phyloP scores from a whole-genome alignment of 2,797 vertebrate genomes.

The Aldrovandia affinis region DNA sequence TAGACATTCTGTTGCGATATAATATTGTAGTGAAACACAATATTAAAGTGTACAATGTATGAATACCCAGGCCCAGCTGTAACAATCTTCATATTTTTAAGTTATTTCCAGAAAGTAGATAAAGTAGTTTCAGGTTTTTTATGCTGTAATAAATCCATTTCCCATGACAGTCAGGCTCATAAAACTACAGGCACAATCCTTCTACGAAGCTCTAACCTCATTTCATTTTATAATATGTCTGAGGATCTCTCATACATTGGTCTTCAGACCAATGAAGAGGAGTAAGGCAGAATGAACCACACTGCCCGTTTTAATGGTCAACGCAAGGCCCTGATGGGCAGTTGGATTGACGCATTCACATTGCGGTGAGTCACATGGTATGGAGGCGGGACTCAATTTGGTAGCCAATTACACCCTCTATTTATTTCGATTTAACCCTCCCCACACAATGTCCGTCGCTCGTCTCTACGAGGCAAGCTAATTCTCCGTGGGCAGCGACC shows the following conservation, averaged over 20 bases:
- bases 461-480: too few relatives aligned
- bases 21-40: neutral
- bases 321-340: too few relatives aligned
- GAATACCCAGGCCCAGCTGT: neutral
- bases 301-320: neutral
- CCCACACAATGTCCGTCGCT: too few relatives aligned
- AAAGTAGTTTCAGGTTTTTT: neutral
- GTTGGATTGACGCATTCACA: neutral
- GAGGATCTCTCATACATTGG: too few relatives aligned
- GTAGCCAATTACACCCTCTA: too few relatives aligned
- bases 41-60: neutral
- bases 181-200: neutral
- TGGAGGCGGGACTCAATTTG: neutral
- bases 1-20: neutral
- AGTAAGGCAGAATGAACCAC: too few relatives aligned
- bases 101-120: neutral
- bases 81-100: neutral
- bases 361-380: neutral
- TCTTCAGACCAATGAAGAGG: neutral
- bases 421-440: too few relatives aligned
- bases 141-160: neutral
- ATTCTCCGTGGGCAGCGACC: too few relatives aligned
- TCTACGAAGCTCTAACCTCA: neutral
- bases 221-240: neutral
- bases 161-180: slow-evolving; percentile 1